Conservation (phyloP, 2,113 vertebrate species). For the human region GRCh38 chr21:19350501-19351000, state of each 20-base stretch:
- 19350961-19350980: background rate
- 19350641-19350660: constrained; percentile 54
- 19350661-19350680: constrained; percentile 39
- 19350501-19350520: constrained; percentile 47
- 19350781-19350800: background rate
- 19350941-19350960: background rate
- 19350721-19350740: background rate
- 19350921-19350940: background rate
- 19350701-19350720: background rate
- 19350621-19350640: constrained; percentile 66
- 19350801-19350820: background rate
- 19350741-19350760: constrained; percentile 33
- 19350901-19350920: background rate
- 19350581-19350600: constrained; percentile 68
- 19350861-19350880: background rate
- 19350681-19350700: constrained; percentile 26
- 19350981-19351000: background rate
- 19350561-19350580: constrained; percentile 62
- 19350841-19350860: background rate
- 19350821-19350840: background rate
- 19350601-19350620: constrained; percentile 72
- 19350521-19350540: constrained; percentile 65
- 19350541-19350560: constrained; percentile 65
- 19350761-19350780: background rate
- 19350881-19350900: background rate